These are phyloP conservation scores for Gallinago undulata DNA, from an alignment of 2,113 vertebrate species.

Conservation along the genomic window DNA sequence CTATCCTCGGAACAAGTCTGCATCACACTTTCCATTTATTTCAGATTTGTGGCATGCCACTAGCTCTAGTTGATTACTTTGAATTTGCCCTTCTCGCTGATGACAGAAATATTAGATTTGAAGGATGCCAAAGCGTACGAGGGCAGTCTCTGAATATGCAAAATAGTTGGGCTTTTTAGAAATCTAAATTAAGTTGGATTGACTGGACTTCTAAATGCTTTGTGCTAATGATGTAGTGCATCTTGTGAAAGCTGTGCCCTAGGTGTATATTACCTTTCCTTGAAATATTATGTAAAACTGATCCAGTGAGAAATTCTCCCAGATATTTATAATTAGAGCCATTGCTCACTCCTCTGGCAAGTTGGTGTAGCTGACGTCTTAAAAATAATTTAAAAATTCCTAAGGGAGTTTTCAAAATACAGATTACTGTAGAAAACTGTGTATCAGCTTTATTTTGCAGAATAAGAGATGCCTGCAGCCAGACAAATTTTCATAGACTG, in stretches of 20 bases:
- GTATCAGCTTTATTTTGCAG: background rate
- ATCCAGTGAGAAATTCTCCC: background rate
- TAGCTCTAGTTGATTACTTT: background rate
- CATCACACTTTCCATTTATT: background rate
- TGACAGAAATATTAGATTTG: background rate
- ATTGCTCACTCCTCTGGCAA: background rate
- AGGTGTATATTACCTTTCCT: background rate
- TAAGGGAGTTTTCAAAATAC: background rate
- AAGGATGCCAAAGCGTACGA: background rate
- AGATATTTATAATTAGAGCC: background rate
- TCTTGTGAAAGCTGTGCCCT: background rate
- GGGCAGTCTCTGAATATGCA: background rate
- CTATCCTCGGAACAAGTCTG: background rate
- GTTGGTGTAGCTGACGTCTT: background rate
- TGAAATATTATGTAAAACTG: background rate
- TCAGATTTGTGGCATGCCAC: background rate
- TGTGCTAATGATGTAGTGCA: background rate
- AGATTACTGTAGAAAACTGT: background rate
- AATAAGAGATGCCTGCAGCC: background rate
- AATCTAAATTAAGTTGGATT: background rate
- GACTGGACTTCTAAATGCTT: background rate
- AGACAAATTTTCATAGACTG: background rate
- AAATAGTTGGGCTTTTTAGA: background rate
- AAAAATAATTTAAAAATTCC: background rate
- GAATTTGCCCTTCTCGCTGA: background rate